phyloP scores from a whole-genome alignment of 1,140 invertebrate species.

The Anagrus nilaparvatae region DNA sequence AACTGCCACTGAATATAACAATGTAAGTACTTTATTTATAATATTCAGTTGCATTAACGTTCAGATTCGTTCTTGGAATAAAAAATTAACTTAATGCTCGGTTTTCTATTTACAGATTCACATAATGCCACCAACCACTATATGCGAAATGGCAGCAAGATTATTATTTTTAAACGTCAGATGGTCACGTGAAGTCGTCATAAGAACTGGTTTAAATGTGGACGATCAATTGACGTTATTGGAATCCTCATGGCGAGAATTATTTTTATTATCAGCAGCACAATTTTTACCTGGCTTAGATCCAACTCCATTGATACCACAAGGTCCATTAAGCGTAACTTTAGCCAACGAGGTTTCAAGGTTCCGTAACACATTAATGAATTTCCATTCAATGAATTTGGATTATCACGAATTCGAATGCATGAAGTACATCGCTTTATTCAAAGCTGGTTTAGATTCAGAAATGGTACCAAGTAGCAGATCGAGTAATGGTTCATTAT shows the following conservation, averaged over 20 bases:
- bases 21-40: too few species aligned
- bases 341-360: slow-evolving; percentile 53
- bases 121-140: too few species aligned
- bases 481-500: slow-evolving; percentile 26
- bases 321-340: slow-evolving; percentile 32
- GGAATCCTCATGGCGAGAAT: slow-evolving; percentile 84
- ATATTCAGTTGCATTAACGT: too few species aligned
- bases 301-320: slow-evolving; percentile 47
- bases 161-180: slow-evolving; percentile 84
- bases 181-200: slow-evolving; percentile 73
- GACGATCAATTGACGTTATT: slow-evolving; percentile 74
- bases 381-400: slow-evolving; percentile 64
- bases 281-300: slow-evolving; percentile 77
- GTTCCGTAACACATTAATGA: slow-evolving; percentile 66
- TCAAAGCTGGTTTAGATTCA: slow-evolving; percentile 56
- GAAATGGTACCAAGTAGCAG: slow-evolving; percentile 26
- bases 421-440: slow-evolving; percentile 75
- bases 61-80: too few species aligned
- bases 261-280: slow-evolving; percentile 82
- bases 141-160: slow-evolving; percentile 79
- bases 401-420: slow-evolving; percentile 82
- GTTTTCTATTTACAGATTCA: too few species aligned
- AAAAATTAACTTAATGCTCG: too few species aligned
- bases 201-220: slow-evolving; percentile 61
- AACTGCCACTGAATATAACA: too few species aligned